phyloP scores from a whole-genome alignment of 2,113 vertebrate genomes.

The Steatornis caripensis region DNA sequence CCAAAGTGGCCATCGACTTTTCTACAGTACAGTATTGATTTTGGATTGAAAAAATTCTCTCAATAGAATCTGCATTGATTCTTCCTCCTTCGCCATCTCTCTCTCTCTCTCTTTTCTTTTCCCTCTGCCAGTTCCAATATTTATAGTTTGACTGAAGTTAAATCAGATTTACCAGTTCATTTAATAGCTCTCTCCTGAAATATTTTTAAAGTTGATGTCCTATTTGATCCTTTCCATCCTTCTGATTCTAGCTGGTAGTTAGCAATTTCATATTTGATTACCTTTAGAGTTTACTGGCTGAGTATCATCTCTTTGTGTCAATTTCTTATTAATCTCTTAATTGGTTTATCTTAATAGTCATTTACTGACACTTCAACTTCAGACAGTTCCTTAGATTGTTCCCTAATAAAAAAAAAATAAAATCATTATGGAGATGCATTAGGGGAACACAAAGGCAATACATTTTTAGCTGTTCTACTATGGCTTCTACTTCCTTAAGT shows the following conservation, averaged over 20 bases:
- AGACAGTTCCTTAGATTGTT: neutral
- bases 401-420: neutral
- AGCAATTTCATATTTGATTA: neutral
- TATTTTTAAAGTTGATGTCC: neutral
- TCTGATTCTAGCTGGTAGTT: neutral
- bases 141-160: neutral
- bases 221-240: neutral
- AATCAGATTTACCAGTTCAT: slow-evolving; percentile 7
- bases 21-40: neutral
- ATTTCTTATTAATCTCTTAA: neutral
- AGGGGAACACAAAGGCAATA: neutral
- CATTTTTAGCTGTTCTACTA: neutral
- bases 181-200: neutral
- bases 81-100: neutral
- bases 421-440: neutral
- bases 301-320: neutral
- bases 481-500: neutral
- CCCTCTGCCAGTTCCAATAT: neutral
- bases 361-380: neutral
- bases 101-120: neutral
- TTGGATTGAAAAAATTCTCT: neutral
- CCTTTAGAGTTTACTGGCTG: neutral
- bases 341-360: neutral
- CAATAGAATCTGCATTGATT: neutral
- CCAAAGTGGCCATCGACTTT: neutral